A percentile compares a stretch with the other conserved stretches of the same genome.
Conservation (phyloP, 1,140 invertebrate species). For the Trichonephila inaurata region DNA sequence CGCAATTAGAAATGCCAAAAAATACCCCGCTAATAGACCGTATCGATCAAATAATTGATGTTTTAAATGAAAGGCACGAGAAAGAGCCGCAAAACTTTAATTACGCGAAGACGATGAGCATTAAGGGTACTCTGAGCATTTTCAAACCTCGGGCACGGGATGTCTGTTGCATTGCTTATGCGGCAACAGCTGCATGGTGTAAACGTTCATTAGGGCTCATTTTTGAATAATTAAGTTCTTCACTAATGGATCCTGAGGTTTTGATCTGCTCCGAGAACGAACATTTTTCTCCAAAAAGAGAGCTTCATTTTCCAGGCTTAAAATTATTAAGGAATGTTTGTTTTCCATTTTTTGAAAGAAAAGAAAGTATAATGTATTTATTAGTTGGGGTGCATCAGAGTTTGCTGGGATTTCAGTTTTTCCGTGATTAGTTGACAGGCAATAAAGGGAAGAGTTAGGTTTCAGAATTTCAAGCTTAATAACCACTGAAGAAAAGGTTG, state of each 20-base stretch:
- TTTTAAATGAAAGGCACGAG: constrained; percentile 60
- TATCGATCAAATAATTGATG: constrained; percentile 72
- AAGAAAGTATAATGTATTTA: neutral
- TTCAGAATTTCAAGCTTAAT: too few relatives aligned
- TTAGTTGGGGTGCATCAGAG: neutral
- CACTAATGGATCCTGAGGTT: constrained; percentile 60
- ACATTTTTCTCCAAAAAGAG: neutral
- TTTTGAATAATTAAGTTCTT: constrained; percentile 73
- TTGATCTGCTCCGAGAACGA: neutral
- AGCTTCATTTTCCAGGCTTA: neutral
- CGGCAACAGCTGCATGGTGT: constrained; percentile 51
- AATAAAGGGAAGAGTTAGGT: too few relatives aligned
- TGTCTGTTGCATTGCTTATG: neutral
- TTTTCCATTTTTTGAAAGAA: neutral
- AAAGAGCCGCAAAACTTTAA: constrained; percentile 53
- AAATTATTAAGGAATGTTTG: constrained; percentile 12
- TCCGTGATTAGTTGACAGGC: too few relatives aligned
- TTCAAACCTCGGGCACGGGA: neutral
- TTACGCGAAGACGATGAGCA: constrained; percentile 48
- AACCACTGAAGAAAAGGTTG: too few relatives aligned
- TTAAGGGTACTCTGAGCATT: constrained; percentile 10
- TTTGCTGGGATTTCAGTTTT: too few relatives aligned
- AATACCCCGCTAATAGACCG: constrained; percentile 49
- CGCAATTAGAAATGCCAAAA: constrained; percentile 62
- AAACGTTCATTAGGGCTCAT: constrained; percentile 72